These are phyloP conservation scores for Elymnias hypermnestra DNA, from an alignment of 1,140 invertebrate species.

Conservation along the genomic window DNA sequence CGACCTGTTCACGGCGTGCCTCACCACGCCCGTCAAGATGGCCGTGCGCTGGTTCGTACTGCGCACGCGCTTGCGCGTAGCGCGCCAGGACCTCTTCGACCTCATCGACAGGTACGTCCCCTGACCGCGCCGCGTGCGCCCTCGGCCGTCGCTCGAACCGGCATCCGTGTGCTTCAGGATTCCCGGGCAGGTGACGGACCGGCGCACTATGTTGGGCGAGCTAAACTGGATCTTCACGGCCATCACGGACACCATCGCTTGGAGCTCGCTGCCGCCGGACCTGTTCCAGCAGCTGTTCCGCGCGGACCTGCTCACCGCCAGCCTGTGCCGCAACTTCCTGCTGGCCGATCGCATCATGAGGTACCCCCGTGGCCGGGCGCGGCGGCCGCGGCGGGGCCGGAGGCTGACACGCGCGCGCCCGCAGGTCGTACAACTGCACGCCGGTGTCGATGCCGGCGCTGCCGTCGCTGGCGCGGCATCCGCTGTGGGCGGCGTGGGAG, in stretches of 20 bases:
- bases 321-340: constrained; percentile 97
- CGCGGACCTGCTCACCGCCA: constrained; percentile 98
- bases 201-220: constrained; percentile 98
- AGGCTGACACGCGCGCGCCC: not conserved
- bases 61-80: constrained; percentile 88
- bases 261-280: constrained; percentile 95
- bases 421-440: constrained; percentile 93
- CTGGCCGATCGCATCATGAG: constrained; percentile 97
- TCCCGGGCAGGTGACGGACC: constrained; percentile 95
- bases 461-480: constrained; percentile 92
- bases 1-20: constrained; percentile 97
- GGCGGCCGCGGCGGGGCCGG: no score
- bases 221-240: constrained; percentile 99
- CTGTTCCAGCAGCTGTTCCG: constrained; percentile 98
- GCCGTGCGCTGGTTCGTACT: constrained; percentile 96
- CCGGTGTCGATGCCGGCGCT: constrained; percentile 92
- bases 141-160: not conserved
- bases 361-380: no score
- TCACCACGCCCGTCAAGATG: constrained; percentile 98
- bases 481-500: constrained; percentile 98
- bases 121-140: not conserved
- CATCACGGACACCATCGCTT: constrained; percentile 99
- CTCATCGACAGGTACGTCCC: constrained; percentile 90
- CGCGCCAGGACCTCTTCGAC: constrained; percentile 90
- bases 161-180: constrained; percentile 79